Conservation (phyloP, 2,797 vertebrate species). For the Pangasius mekongensis region DNA sequence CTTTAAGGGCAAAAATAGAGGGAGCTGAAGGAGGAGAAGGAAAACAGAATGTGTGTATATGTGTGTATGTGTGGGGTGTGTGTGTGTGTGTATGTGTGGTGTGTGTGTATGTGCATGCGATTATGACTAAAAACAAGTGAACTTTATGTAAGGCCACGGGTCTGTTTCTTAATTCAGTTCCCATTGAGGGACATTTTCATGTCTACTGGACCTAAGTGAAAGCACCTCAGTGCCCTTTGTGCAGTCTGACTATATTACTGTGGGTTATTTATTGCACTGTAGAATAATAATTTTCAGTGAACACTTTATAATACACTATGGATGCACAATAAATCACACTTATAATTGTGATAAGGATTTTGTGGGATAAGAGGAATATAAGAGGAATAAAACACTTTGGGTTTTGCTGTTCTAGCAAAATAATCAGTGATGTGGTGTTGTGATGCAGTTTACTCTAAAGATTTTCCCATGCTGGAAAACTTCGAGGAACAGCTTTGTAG, state of each 20-base stretch:
- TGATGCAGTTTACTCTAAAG: not conserved
- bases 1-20: constrained; percentile 73
- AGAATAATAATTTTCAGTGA: not conserved
- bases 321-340: not conserved
- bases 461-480: not conserved
- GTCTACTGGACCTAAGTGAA: constrained; percentile 19
- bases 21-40: constrained; percentile 58
- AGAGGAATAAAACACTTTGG: not conserved
- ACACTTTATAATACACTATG: not conserved
- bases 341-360: not conserved
- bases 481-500: not conserved
- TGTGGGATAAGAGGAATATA: not conserved
- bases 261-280: constrained; percentile 2
- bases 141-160: constrained; percentile 44
- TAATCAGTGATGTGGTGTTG: not conserved
- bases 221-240: constrained; percentile 6
- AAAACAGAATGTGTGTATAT: constrained; percentile 41
- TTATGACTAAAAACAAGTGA: constrained; percentile 57
- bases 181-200: not conserved
- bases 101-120: constrained; percentile 60
- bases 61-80: constrained; percentile 38
- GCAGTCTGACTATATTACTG: not conserved
- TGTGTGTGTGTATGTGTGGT: constrained; percentile 41
- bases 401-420: not conserved
- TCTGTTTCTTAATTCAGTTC: constrained; percentile 14